Conservation (phyloP, 2,888 invertebrate species). For the Sminthurinus aureus region DNA sequence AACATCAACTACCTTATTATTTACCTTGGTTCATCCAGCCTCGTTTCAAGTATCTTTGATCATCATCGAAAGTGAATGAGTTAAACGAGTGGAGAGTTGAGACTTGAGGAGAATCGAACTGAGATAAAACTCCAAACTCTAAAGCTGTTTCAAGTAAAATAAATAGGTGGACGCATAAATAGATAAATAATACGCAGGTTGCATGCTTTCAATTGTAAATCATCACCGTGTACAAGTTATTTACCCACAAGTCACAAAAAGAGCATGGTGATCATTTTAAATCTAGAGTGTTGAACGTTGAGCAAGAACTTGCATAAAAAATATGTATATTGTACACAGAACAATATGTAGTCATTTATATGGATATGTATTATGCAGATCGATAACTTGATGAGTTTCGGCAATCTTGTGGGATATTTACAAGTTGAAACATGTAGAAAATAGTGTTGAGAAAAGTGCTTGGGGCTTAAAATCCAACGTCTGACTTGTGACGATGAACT, state of each 20-base stretch:
- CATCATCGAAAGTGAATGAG: not conserved
- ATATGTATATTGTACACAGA: no score
- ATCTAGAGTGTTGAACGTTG: not conserved
- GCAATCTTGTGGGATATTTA: no score
- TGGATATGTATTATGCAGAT: no score
- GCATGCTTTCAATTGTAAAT: not conserved
- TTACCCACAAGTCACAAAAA: not conserved
- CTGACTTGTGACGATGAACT: no score
- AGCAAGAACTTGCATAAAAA: not conserved
- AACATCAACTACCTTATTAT: slow-evolving; percentile 9
- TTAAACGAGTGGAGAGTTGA: no score
- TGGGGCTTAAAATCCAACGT: slow-evolving; percentile 20
- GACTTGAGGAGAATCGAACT: not conserved
- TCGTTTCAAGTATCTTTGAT: not conserved
- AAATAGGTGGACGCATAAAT: not conserved
- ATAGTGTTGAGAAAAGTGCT: not conserved
- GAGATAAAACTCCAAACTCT: not conserved
- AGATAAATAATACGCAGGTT: not conserved
- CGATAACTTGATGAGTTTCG: no score
- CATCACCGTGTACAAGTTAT: not conserved
- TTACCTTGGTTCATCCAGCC: not conserved
- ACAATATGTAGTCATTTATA: not conserved
- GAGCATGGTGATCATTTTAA: not conserved
- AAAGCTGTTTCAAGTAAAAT: not conserved
- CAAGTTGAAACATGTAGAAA: no score